phyloP scores from a whole-genome alignment of 35 echinoderm and acorn worm species.

The Ophioderma brevispina region DNA sequence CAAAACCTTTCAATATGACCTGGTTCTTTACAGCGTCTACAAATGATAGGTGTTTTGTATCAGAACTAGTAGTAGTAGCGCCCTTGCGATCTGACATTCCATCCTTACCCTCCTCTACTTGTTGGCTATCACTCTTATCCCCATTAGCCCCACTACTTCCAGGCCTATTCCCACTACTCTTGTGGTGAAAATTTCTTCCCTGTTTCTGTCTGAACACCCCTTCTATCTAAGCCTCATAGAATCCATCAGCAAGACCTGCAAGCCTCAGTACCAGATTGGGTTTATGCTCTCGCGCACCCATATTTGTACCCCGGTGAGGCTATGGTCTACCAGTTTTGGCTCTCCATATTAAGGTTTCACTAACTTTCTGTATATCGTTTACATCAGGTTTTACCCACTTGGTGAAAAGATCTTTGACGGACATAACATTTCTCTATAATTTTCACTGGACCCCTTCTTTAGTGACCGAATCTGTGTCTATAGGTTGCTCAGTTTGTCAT shows the following conservation, averaged over 20 bases:
- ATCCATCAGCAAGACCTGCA: not conserved
- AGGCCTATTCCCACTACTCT: no score
- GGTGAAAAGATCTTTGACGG: not conserved
- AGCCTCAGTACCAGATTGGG: not conserved
- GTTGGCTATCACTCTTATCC: not conserved
- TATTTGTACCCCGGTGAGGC: not conserved
- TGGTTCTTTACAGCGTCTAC: not conserved
- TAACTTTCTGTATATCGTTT: not conserved
- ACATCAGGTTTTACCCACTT: not conserved
- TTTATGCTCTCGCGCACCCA: not conserved
- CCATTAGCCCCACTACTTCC: not conserved
- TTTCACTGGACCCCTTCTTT: not conserved
- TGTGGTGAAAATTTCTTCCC: not conserved
- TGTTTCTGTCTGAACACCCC: not conserved
- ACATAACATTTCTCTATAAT: conserved; percentile 1
- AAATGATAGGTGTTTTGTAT: not conserved
- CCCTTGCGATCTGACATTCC: not conserved
- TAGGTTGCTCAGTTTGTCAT: conserved; percentile 26
- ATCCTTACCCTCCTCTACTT: not conserved
- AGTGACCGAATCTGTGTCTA: conserved; percentile 2
- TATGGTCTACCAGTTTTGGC: not conserved
- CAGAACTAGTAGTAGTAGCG: not conserved
- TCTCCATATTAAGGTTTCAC: not conserved
- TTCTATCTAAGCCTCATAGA: not conserved
- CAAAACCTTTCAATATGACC: not conserved